phyloP scores from a whole-genome alignment of 2,888 invertebrate genomes.

The Fragum fragum region DNA sequence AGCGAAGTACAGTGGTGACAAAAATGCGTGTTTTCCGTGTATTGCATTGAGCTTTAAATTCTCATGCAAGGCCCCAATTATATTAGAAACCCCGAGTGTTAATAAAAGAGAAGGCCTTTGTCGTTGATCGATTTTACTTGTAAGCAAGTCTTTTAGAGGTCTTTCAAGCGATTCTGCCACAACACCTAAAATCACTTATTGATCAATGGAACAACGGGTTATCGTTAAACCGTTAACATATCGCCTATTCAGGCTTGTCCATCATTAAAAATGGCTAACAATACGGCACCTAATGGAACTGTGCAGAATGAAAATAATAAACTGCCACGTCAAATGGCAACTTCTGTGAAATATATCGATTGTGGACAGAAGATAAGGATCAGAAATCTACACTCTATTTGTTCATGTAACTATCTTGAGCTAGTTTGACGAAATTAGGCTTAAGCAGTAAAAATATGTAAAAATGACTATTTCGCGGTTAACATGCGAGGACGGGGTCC shows the following conservation, averaged over 20 bases:
- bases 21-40: no score
- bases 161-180: conserved; percentile 19
- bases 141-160: conserved; percentile 10
- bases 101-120: conserved; percentile 27
- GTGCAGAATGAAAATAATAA: background rate
- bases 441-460: no score
- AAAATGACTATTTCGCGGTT: no score
- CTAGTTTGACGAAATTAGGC: no score
- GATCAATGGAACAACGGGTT: conserved; percentile 12
- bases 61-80: background rate
- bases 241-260: conserved; percentile 21
- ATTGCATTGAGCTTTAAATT: background rate
- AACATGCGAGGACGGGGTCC: no score
- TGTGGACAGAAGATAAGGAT: no score
- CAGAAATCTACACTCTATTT: no score
- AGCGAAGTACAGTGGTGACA: no score
- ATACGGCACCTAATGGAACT: background rate
- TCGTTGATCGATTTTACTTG: conserved; percentile 16
- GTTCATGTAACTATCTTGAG: no score
- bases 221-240: conserved; percentile 15
- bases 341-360: no score
- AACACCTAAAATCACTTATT: conserved; percentile 33
- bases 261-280: conserved; percentile 16
- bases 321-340: no score
- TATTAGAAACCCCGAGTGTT: conserved; percentile 17